These are phyloP conservation scores for Pipistrellus nathusii DNA, from an alignment of 2,797 vertebrate genomes.

Conservation along the genomic window DNA sequence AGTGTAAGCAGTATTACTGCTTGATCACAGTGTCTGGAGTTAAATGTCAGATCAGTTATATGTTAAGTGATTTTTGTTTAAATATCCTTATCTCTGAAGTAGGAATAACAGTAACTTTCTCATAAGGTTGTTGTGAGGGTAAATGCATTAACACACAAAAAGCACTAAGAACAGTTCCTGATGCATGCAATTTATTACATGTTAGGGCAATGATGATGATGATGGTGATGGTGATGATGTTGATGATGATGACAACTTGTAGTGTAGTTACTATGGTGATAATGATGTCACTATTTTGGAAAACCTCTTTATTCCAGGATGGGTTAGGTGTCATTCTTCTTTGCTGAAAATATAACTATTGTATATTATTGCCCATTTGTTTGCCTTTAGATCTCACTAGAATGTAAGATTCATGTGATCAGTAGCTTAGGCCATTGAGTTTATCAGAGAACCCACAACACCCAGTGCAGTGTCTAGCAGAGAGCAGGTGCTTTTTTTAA, in stretches of 20 bases:
- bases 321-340: not conserved
- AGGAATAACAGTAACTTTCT: not conserved
- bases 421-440: not conserved
- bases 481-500: not conserved
- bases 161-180: not conserved
- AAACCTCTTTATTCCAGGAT: not conserved
- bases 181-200: not conserved
- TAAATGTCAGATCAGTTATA: conserved; percentile 31
- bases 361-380: not conserved
- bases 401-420: not conserved
- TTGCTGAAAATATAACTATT: not conserved
- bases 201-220: not conserved
- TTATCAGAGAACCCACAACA: not conserved
- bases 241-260: not conserved
- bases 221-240: not conserved
- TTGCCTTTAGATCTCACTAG: not conserved
- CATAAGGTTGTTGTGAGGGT: not conserved
- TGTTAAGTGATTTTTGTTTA: conserved; percentile 22
- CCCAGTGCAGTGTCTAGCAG: not conserved
- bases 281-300: not conserved
- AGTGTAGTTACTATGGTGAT: not conserved
- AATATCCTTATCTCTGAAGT: not conserved
- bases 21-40: not conserved
- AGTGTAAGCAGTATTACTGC: not conserved
- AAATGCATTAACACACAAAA: not conserved